phyloP scores from a whole-genome alignment of 2,113 vertebrate species.

The Engystomops pustulosus region DNA sequence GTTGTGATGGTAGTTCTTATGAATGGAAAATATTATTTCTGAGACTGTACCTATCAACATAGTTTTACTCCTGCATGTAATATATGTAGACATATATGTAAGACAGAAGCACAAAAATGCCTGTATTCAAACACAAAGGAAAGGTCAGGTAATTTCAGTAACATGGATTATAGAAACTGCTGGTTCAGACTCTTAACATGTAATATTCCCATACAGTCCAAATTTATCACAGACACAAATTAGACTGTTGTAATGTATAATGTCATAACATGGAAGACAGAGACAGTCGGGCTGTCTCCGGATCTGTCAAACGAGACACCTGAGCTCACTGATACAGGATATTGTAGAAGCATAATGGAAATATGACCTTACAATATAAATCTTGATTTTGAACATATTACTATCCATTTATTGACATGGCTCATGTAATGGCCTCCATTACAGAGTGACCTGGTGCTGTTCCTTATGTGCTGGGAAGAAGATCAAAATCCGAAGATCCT shows the following conservation, averaged over 20 bases:
- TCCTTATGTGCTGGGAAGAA: not conserved
- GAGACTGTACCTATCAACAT: too few species aligned
- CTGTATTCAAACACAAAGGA: too few species aligned
- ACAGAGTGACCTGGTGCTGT: not conserved
- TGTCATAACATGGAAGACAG: not conserved
- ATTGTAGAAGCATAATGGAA: not conserved
- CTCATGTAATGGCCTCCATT: not conserved
- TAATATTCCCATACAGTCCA: not conserved
- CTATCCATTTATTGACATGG: not conserved
- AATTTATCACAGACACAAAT: not conserved
- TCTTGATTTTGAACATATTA: not conserved
- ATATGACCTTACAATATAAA: not conserved
- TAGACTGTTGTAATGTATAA: not conserved
- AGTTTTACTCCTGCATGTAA: too few species aligned
- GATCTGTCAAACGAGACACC: not conserved
- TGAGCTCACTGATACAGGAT: not conserved
- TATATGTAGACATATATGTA: too few species aligned
- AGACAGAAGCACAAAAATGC: too few species aligned
- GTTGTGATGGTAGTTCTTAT: too few species aligned
- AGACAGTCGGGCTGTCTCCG: conserved; percentile 6
- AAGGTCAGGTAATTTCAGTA: not conserved
- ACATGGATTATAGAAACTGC: not conserved
- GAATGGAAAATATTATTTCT: too few species aligned
- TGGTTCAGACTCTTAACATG: not conserved
- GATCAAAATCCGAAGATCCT: not conserved